Evolutionary conservation across 2,113 vertebrate species (phyloP).

Genomic region (Anguilla rostrata): DNA sequence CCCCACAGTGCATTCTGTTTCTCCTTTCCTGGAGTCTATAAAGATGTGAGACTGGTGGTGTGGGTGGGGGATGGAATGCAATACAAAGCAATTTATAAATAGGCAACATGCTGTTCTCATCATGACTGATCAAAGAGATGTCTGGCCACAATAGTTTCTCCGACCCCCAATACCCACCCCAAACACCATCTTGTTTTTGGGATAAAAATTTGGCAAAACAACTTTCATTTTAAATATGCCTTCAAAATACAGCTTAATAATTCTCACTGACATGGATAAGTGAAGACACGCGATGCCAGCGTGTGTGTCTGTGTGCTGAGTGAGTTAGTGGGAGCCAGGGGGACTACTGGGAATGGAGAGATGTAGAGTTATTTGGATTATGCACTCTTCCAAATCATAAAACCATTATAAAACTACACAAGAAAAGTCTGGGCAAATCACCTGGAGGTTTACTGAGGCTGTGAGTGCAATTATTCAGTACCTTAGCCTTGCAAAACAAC

Average conservation of each 20-base stretch:
- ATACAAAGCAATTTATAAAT: constrained; percentile 35
- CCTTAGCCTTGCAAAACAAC: not conserved
- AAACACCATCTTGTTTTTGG: constrained; percentile 15
- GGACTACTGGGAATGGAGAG: not conserved
- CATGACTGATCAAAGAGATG: constrained; percentile 42
- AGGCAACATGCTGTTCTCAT: constrained; percentile 34
- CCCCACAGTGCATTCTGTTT: constrained; percentile 3
- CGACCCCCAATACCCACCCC: not conserved
- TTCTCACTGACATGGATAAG: not conserved
- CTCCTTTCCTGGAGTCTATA: constrained; percentile 20
- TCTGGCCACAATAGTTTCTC: not conserved
- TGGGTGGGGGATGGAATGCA: constrained; percentile 21
- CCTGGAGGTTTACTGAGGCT: constrained; percentile 2
- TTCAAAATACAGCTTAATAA: constrained; percentile 33
- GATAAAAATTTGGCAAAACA: constrained; percentile 23
- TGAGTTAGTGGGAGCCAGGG: not conserved
- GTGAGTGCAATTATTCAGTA: not conserved
- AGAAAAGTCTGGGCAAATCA: not conserved
- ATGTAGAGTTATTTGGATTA: not conserved
- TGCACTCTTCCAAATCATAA: not conserved
- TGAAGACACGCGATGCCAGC: not conserved
- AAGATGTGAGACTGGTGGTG: constrained; percentile 11
- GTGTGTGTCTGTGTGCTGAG: not conserved
- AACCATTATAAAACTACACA: not conserved
- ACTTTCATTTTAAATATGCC: constrained; percentile 27